Percentiles rank a stretch among this genome's conserved stretches.
These are phyloP conservation scores for Strigamia transsilvanica DNA, from an alignment of 2,888 invertebrate species.

Conservation along the genomic window DNA sequence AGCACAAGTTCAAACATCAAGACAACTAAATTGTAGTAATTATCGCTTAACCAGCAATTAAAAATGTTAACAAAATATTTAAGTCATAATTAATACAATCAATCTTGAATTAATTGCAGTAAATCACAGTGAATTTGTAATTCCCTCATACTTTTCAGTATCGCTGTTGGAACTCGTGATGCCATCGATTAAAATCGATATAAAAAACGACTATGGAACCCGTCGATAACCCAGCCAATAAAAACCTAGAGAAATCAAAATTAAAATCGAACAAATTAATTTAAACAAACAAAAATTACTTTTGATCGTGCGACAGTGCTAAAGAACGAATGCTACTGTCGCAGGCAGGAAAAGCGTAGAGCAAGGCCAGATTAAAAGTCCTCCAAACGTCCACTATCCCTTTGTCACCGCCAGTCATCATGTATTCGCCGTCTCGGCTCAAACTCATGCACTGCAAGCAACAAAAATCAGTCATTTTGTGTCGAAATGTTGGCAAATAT, in stretches of 20 bases:
- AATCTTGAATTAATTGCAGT: background rate
- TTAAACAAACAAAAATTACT: constrained; percentile 72
- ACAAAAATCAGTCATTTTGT: background rate
- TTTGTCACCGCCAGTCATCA: constrained; percentile 96
- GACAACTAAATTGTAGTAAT: background rate
- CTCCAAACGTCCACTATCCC: constrained; percentile 99
- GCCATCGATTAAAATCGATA: constrained; percentile 99
- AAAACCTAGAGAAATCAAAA: constrained; percentile 74
- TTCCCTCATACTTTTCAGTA: constrained; percentile 68
- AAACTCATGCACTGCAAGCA: constrained; percentile 71
- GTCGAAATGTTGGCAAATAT: too few relatives aligned
- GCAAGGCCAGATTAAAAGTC: constrained; percentile 93
- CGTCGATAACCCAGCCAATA: constrained; percentile 94
- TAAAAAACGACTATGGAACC: constrained; percentile 99
- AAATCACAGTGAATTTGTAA: background rate
- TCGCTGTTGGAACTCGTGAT: constrained; percentile 94
- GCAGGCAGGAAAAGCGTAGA: constrained; percentile 97
- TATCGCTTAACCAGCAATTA: too few relatives aligned
- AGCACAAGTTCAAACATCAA: background rate
- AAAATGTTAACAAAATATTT: too few relatives aligned
- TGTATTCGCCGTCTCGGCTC: constrained; percentile 97
- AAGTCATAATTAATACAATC: background rate
- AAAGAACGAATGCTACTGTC: constrained; percentile 93
- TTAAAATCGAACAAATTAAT: background rate
- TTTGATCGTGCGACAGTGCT: constrained; percentile 97